Evolutionary conservation across 92 coral and sea anemone species (phyloP), one percentile per base, ranked within the genome.

Genomic region (Actinostola sp.): DNA sequence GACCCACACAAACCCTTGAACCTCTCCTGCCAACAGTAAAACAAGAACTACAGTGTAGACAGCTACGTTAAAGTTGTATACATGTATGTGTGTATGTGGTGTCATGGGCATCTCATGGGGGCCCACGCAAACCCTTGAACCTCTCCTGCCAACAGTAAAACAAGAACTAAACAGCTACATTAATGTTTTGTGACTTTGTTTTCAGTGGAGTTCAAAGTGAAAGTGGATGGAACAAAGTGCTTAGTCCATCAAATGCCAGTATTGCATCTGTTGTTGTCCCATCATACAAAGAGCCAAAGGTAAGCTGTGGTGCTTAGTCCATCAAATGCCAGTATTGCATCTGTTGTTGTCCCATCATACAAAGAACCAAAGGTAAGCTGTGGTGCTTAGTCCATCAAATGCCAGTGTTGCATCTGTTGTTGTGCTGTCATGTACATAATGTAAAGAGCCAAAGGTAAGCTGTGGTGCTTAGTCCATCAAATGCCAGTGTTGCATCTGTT

Each of bases 311-410:
- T 82, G 36, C 51, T 77, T 16, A 48, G 61, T 15, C 51, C 32
- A 56, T 39, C 56, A 38, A 39, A 42, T 57, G 41, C 15, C 55
- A 57, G 46, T 30, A 41, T 70, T 45, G 81, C 61, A 61, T 70
- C 76, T 46, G 81, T 90, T 25, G 46, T 76, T 8, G 88, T 91
- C 19, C 89, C 92, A 54, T 78, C 92, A 9, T 62, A 84, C 56
- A 77, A 82, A 63, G 98, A 93, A 45, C 92, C 93, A 61, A 79
- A 97, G 68, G 98, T 93, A 61, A n/a, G n/a, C n/a, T n/a, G n/a
- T n/a, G n/a, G 89, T 82, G 36, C 51, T 77, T 16, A 48, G 61
- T 15, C 51, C 32, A 56, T 39, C 56, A 38, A 39, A 42, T 57
- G 41, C 15, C 55, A 57, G 46, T 30, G 26, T 70, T 45, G 81